A percentile compares a stretch with the other conserved stretches of the same genome.
Evolutionary conservation across 2,888 invertebrate genomes (phyloP).

Genomic region (Caradrina clavipalpis): DNA sequence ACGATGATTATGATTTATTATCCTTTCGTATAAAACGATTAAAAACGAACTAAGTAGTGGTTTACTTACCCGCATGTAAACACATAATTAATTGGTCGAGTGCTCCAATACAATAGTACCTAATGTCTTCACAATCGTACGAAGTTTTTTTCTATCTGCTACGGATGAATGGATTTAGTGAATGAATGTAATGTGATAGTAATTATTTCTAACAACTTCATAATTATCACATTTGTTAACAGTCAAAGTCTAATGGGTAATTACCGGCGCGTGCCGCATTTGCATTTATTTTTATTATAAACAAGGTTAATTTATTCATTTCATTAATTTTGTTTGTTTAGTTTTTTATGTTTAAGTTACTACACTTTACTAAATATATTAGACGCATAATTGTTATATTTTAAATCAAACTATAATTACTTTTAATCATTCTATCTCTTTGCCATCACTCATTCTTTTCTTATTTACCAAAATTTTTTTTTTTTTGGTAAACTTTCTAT

Average conservation of each 20-base stretch:
- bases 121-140: constrained; percentile 11
- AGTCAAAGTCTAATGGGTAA: not conserved
- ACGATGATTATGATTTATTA: constrained; percentile 1
- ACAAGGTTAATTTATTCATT: constrained; percentile 1
- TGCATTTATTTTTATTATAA: not conserved
- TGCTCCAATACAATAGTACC: not conserved
- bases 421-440: not conserved
- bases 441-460: not conserved
- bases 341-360: not conserved
- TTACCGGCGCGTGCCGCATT: constrained; percentile 1
- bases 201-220: constrained; percentile 1
- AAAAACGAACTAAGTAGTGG: not conserved
- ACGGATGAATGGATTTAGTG: constrained; percentile 37
- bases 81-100: constrained; percentile 7
- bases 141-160: constrained; percentile 1
- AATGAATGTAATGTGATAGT: constrained; percentile 34
- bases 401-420: not conserved
- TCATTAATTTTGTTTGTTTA: not conserved
- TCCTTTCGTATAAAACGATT: constrained; percentile 19
- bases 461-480: too few relatives aligned
- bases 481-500: too few relatives aligned
- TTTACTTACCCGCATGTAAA: constrained; percentile 1
- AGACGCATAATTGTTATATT: not conserved
- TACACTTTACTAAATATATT: not conserved
- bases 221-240: constrained; percentile 21